Evolutionary conservation across 92 coral and sea anemone species (phyloP), one percentile per base, ranked within the genome.

Genomic region (Chrysogorgia sp.): DNA sequence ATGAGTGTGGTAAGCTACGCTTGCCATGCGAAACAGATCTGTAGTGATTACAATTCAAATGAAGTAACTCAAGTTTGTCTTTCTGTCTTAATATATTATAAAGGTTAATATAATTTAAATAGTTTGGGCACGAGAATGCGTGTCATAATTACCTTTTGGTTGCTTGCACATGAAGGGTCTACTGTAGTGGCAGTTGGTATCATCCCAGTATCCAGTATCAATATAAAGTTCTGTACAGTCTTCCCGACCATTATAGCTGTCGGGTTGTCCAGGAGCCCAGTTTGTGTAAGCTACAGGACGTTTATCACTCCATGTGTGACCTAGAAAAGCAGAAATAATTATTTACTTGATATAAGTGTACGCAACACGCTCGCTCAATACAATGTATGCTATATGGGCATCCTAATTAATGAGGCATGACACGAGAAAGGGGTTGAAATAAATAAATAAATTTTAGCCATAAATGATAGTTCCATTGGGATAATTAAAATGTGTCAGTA

Each of bases 211-310:
- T 9, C 98, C 92, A 2, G 88, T 75, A 9, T 89, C 76, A 23
- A 63, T 66, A 22, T 71, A 52, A 68, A 85, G 78, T 29, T 89
- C 86, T 1, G 90, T 96, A 56, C 98, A 94, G 1, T 96, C 96
- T 88, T 91, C 93, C 68, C 90, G 98, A 47, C 98, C 98, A 26
- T 85, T 79, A 56, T 89, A 87, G 77, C 98, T 92, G 92, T 94
- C 91, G 26, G 98, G 98, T 60, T 94, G 92, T 64, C 86, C 81
- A 23, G 88, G 87, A 24, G 84, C 90, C 98, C 98, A 94, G 85
- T 89, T 89, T 13, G 67, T 85, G 77, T 87, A 94, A 2, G 52
- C 49, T 17, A 81, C 55, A 8, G 90, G 49, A 29, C 89, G 86
- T 59, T 72, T 75, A 75, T 19, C 50, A 62, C 23, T 28, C 85